phyloP scores from a whole-genome alignment of 2,113 vertebrate genomes.

The Ondatra zibethicus region DNA sequence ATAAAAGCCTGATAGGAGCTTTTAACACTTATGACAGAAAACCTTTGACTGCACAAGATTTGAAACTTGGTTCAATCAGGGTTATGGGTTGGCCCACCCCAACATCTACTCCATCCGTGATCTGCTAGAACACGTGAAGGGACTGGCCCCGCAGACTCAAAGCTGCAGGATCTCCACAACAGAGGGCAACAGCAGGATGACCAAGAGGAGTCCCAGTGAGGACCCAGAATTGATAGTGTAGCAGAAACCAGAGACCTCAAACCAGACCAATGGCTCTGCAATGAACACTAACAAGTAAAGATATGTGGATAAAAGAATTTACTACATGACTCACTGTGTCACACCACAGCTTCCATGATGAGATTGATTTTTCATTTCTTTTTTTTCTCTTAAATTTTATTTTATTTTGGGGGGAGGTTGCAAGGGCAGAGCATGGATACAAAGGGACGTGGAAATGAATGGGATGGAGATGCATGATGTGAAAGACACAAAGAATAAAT shows the following conservation, averaged over 20 bases:
- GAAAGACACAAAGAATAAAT: not conserved
- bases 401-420: not conserved
- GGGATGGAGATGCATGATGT: not conserved
- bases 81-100: not conserved
- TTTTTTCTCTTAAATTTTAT: not conserved
- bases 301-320: not conserved
- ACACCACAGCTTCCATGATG: not conserved
- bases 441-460: not conserved
- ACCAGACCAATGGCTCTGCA: not conserved
- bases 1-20: slow-evolving; percentile 5
- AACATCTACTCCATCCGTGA: not conserved
- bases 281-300: not conserved
- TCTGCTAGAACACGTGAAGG: not conserved
- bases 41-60: not conserved
- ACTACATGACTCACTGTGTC: not conserved
- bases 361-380: not conserved
- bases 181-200: not conserved
- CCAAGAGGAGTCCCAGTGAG: not conserved
- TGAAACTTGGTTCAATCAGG: not conserved
- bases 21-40: slow-evolving; percentile 48
- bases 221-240: not conserved
- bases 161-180: not conserved
- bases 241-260: not conserved
- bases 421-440: not conserved
- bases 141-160: not conserved